A percentile compares a stretch with the other conserved stretches of the same genome.
Evolutionary conservation across 2,797 vertebrate species (phyloP).

Genomic region (Siniperca scherzeri): DNA sequence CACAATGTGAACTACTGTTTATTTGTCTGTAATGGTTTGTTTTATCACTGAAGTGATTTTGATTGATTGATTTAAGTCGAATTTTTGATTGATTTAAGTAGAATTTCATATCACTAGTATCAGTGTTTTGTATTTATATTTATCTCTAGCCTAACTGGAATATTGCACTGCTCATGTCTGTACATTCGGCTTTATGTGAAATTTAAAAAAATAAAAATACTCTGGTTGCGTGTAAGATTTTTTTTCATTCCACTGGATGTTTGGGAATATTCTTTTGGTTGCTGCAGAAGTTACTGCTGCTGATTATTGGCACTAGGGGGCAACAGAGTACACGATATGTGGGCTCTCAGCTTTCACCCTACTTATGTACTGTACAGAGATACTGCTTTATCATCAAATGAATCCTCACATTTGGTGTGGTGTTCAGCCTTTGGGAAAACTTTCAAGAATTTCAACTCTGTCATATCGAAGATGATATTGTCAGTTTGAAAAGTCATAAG

Average conservation of each 20-base stretch:
- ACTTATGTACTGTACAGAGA: background rate
- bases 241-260: background rate
- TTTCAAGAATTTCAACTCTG: background rate
- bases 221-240: background rate
- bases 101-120: constrained; percentile 23
- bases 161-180: constrained; percentile 31
- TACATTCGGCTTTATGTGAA: constrained; percentile 53
- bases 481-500: background rate
- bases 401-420: background rate
- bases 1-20: constrained; percentile 41
- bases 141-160: constrained; percentile 25
- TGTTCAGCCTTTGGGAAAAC: background rate
- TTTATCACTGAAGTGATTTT: constrained; percentile 29
- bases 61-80: constrained; percentile 6
- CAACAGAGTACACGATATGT: constrained; percentile 40
- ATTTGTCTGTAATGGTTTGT: constrained; percentile 28
- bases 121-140: constrained; percentile 50
- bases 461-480: background rate
- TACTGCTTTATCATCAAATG: background rate
- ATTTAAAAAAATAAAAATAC: constrained; percentile 48
- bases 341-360: background rate
- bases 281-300: background rate
- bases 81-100: constrained; percentile 8
- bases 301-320: constrained; percentile 41
- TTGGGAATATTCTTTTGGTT: background rate